phyloP scores from a whole-genome alignment of 2,797 vertebrate species.

The Pachyuromys duprasi region DNA sequence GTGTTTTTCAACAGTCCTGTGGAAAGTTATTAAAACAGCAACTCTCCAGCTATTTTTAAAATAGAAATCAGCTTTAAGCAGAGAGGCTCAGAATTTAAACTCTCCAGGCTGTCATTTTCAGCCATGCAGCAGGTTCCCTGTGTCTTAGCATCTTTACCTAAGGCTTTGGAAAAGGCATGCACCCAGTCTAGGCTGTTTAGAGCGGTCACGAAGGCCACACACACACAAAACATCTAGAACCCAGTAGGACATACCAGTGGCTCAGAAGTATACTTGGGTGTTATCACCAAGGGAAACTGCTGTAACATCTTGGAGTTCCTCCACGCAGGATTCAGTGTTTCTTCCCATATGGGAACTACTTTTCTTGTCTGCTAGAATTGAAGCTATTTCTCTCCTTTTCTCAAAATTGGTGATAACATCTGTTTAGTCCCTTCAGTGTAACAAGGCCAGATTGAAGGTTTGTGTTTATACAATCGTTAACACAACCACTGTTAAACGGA shows the following conservation, averaged over 20 bases:
- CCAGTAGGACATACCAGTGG: neutral
- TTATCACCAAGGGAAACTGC: neutral
- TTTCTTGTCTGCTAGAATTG: neutral
- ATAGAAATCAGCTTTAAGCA: neutral
- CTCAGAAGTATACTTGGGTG: neutral
- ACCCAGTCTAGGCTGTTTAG: neutral
- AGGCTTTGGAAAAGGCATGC: no score
- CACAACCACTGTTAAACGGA: neutral
- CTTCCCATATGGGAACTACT: neutral
- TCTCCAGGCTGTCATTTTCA: neutral
- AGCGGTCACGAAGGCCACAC: neutral
- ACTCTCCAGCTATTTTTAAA: neutral
- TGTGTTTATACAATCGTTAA: conserved; percentile 14
- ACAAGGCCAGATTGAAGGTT: conserved; percentile 35
- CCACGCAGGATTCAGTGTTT: neutral
- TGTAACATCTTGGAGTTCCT: neutral
- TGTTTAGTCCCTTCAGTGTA: conserved; percentile 36
- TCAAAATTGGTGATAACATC: conserved; percentile 27
- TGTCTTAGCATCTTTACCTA: neutral
- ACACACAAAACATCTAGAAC: neutral
- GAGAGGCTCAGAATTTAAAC: conserved; percentile 9
- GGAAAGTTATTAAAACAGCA: neutral
- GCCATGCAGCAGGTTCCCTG: neutral
- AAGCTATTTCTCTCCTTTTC: conserved; percentile 41
- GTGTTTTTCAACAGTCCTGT: neutral